phyloP scores from a whole-genome alignment of 2,113 vertebrate genomes.

The Argyrosomus japonicus region DNA sequence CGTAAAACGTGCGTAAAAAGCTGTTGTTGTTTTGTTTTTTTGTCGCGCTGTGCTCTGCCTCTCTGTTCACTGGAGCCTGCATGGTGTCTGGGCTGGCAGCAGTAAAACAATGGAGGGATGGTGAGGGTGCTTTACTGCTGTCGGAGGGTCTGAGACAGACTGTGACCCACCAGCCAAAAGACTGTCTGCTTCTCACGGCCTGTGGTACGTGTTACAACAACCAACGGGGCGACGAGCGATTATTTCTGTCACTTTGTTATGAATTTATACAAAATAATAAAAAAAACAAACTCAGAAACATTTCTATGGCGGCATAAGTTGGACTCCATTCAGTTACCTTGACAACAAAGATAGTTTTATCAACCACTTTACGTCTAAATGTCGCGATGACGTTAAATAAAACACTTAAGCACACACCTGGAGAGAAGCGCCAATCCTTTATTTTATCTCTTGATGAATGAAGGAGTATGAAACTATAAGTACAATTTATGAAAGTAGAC shows the following conservation, averaged over 20 bases:
- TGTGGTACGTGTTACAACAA: slow-evolving; percentile 11
- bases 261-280: not conserved
- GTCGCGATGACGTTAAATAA: not conserved
- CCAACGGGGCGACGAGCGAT: not conserved
- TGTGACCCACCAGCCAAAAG: slow-evolving; percentile 66
- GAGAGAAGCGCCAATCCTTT: not conserved
- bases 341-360: not conserved
- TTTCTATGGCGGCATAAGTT: not conserved
- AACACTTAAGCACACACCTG: not conserved
- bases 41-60: not conserved
- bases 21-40: not conserved
- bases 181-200: slow-evolving; percentile 78
- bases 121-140: slow-evolving; percentile 66
- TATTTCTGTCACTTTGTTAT: not conserved
- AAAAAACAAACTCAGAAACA: not conserved
- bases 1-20: slow-evolving; percentile 36
- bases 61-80: slow-evolving; percentile 45
- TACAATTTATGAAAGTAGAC: not conserved
- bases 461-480: too few species aligned
- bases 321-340: not conserved
- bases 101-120: slow-evolving; percentile 70
- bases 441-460: not conserved
- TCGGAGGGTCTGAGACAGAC: slow-evolving; percentile 61
- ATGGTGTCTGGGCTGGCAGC: slow-evolving; percentile 58
- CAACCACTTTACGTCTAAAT: not conserved